Base-by-base conservation (phyloP, 2,888 invertebrate species). In the Cheilosia variabilis region DNA sequence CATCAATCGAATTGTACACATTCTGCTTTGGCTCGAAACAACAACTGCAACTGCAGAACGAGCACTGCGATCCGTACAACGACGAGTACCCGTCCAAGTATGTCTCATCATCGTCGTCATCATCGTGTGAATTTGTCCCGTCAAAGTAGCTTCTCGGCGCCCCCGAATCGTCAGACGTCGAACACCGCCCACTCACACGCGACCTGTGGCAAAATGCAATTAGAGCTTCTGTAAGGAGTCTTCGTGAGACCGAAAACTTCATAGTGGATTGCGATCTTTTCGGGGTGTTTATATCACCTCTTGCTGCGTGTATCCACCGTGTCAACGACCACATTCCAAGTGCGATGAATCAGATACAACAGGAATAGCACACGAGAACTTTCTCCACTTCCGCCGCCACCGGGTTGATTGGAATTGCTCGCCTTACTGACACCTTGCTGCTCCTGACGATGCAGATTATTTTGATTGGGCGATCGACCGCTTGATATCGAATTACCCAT, bases 311-410 rank as follows among this genome's bases (percentile, higher is more conserved):
- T 91, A 89, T 94, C 94, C 76, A 94, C 93, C 88, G 94, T 94
- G 81, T 95, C 95, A 57, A 95, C 93, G 3, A 95, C 94, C 15
- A 95, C 94, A 89, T 94, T 94, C 95, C 95, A 95, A 15, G 95
- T 95, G 87, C 95, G 94, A 89, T 95, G 94, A 88, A 95, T 94
- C 78, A 95, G 92, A 90, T 95, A 95, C 88, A 95, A 92, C 83
- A 95, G 93, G 89, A 95, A 95, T 68, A 95, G 93, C 3, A 94
- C 93, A 68, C 94, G 91, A 5, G 94, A 94, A 4, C 94, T 94
- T 90, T 95, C 94, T 0, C 90, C 92, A 66, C 69, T 57, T n/a
- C 78, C 60, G 15, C 58, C 60, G 9, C 47, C 37, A 31, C 43
- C 50, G 17, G 76, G 58, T 75, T 86, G 84, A 50, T 86, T 75